Conservation (phyloP, 2,888 invertebrate genomes). For the Dyspetes luteomarginatus region DNA sequence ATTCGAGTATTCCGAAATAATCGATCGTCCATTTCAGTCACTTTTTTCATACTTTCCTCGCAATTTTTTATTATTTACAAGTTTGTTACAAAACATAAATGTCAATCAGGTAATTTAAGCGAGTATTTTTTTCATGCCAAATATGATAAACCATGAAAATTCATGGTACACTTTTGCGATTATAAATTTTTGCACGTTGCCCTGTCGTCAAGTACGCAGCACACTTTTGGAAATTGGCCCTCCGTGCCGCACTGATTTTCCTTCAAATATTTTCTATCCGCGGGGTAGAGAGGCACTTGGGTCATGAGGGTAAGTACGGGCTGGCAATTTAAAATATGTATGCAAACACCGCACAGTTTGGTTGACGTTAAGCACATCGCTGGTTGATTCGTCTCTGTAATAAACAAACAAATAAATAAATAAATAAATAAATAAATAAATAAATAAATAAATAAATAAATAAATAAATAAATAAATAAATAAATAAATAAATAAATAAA, state of each 20-base stretch:
- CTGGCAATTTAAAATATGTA: constrained; percentile 51
- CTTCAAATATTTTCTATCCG: constrained; percentile 52
- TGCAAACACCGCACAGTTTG: constrained; percentile 55
- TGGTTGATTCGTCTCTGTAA: background rate
- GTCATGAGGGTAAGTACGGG: constrained; percentile 52
- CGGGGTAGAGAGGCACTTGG: constrained; percentile 25
- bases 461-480: no score
- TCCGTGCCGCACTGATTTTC: constrained; percentile 50
- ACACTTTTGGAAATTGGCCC: constrained; percentile 46
- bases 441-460: no score
- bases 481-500: no score
- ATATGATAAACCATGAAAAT: background rate
- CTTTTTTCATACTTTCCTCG: no score
- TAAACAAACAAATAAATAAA: background rate
- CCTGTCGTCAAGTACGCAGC: constrained; percentile 61
- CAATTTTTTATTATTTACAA: no score
- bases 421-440: background rate
- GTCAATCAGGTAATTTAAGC: no score
- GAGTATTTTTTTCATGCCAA: no score
- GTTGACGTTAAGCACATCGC: constrained; percentile 61
- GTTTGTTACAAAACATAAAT: no score
- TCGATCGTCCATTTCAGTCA: no score
- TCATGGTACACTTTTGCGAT: background rate
- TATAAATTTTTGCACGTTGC: background rate
- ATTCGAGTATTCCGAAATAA: no score